A percentile compares a stretch with the other conserved stretches of the same genome.
These are phyloP conservation scores for Drosophila dunni DNA, from an alignment of 1,140 invertebrate species.

Conservation along the genomic window DNA sequence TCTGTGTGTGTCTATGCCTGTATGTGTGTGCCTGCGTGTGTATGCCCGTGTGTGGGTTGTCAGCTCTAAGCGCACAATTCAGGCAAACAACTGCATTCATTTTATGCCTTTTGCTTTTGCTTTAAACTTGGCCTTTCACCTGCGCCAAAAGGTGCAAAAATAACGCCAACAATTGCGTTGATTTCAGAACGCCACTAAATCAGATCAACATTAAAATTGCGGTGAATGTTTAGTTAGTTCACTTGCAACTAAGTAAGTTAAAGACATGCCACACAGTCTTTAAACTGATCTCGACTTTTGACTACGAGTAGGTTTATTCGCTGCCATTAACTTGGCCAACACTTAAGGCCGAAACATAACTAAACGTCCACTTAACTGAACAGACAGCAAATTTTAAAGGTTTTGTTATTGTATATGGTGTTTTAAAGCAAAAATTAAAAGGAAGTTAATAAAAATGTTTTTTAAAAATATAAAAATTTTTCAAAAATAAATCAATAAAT, in stretches of 20 bases:
- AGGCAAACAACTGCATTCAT: slow-evolving; percentile 21
- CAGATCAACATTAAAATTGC: neutral
- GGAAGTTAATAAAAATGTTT: too few species aligned
- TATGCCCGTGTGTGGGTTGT: slow-evolving; percentile 33
- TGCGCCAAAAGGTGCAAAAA: slow-evolving; percentile 4
- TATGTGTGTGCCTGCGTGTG: slow-evolving; percentile 17
- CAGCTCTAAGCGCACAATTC: slow-evolving; percentile 13
- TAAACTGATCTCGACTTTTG: neutral
- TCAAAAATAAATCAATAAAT: too few species aligned
- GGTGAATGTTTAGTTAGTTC: too few species aligned
- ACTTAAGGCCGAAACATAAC: too few species aligned
- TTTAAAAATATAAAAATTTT: too few species aligned
- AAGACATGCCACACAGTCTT: neutral
- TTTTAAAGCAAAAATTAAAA: too few species aligned
- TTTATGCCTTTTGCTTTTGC: neutral
- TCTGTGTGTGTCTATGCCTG: slow-evolving; percentile 21
- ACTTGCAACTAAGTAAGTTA: neutral
- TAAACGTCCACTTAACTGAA: too few species aligned
- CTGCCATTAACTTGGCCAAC: too few species aligned
- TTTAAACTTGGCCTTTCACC: slow-evolving; percentile 21
- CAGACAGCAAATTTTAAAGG: too few species aligned
- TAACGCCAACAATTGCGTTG: neutral
- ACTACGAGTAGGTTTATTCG: too few species aligned
- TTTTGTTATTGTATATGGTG: too few species aligned
- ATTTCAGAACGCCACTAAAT: slow-evolving; percentile 6